Evolutionary conservation across 1,140 invertebrate genomes (phyloP).

Genomic region (Bathynomus jamesi): DNA sequence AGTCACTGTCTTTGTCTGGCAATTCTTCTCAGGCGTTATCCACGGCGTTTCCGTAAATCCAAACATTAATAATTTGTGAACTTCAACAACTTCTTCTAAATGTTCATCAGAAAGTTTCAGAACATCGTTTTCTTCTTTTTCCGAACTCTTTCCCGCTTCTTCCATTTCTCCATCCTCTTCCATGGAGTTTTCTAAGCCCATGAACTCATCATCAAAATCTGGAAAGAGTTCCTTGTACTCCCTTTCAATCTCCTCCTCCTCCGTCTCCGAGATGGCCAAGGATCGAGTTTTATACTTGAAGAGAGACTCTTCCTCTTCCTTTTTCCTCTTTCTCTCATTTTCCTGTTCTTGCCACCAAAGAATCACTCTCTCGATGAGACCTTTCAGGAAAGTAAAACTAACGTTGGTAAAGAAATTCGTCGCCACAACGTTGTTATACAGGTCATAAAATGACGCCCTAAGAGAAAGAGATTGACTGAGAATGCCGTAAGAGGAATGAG

Average conservation of each 20-base stretch:
- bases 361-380: conserved; percentile 54
- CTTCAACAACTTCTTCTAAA: conserved; percentile 39
- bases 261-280: conserved; percentile 48
- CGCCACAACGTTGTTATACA: conserved; percentile 40
- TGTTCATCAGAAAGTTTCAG: conserved; percentile 39
- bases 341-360: conserved; percentile 67
- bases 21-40: conserved; percentile 13
- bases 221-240: conserved; percentile 72
- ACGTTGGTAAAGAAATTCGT: conserved; percentile 44
- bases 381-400: conserved; percentile 46
- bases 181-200: conserved; percentile 39
- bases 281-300: conserved; percentile 61
- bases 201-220: conserved; percentile 54
- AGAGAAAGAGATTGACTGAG: conserved; percentile 24
- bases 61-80: conserved; percentile 40
- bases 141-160: background rate
- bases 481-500: conserved; percentile 19
- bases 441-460: conserved; percentile 29
- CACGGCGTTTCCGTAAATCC: conserved; percentile 39
- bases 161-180: conserved; percentile 1
- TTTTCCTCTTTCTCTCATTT: conserved; percentile 55
- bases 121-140: background rate
- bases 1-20: conserved; percentile 11
- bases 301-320: conserved; percentile 66
- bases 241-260: conserved; percentile 61